Evolutionary conservation across 2,797 vertebrate species (phyloP).

Genomic region (Decapterus maruadsi): DNA sequence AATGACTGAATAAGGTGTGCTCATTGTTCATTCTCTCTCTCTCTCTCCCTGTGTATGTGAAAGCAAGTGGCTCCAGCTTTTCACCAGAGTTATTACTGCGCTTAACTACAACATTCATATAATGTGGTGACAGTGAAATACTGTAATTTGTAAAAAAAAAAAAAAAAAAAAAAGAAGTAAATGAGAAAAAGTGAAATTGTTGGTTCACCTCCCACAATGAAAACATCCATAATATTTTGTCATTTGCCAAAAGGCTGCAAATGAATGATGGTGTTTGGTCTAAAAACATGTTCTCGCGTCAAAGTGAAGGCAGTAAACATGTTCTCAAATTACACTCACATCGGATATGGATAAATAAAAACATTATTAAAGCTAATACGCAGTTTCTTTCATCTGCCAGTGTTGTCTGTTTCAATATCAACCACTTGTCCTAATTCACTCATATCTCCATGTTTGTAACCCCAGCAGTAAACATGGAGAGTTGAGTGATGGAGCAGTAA

Average conservation of each 20-base stretch:
- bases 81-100: conserved; percentile 28
- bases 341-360: conserved; percentile 15
- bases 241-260: conserved; percentile 42
- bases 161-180: conserved; percentile 20
- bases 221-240: conserved; percentile 50
- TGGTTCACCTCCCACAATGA: conserved; percentile 29
- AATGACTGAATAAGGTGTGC: conserved; percentile 78
- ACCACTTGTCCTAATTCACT: conserved; percentile 7
- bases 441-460: conserved; percentile 22
- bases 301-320: conserved; percentile 16
- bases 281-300: conserved; percentile 27
- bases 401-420: not conserved
- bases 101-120: conserved; percentile 23
- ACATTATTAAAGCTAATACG: not conserved
- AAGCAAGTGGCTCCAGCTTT: conserved; percentile 54
- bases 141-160: conserved; percentile 42
- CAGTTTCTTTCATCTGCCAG: not conserved
- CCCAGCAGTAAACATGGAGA: conserved; percentile 56
- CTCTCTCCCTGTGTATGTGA: conserved; percentile 8
- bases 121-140: conserved; percentile 39
- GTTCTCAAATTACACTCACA: conserved; percentile 5
- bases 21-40: conserved; percentile 73
- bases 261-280: conserved; percentile 29
- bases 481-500: conserved; percentile 54
- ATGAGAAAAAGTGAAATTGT: conserved; percentile 39